Evolutionary conservation across 2,113 vertebrate species (phyloP).

Genomic region (Pyxicephalus adspersus): DNA sequence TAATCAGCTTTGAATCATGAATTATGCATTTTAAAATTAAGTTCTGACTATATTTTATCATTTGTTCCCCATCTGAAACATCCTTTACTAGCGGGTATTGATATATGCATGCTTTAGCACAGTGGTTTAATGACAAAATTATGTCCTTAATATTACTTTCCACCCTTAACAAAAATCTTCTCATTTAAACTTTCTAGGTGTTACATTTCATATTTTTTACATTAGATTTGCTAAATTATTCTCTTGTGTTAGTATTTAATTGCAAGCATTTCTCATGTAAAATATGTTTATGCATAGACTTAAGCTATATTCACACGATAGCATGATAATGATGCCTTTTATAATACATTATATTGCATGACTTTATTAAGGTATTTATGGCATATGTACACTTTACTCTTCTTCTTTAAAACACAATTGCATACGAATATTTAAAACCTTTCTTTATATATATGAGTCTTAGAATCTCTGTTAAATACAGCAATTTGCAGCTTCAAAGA

Average conservation of each 20-base stretch:
- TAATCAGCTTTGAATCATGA: conserved; percentile 52
- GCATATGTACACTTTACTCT: too few species aligned
- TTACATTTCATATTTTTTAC: conserved; percentile 42
- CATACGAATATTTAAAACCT: too few species aligned
- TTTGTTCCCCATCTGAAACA: conserved; percentile 35
- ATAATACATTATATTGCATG: too few species aligned
- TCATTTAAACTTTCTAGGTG: conserved; percentile 19
- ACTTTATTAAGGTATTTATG: too few species aligned
- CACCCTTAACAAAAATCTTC: conserved; percentile 11
- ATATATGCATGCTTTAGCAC: conserved; percentile 36
- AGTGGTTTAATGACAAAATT: conserved; percentile 41
- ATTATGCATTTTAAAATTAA: conserved; percentile 56
- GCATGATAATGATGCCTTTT: too few species aligned
- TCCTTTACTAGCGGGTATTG: conserved; percentile 12
- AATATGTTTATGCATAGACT: conserved; percentile 32
- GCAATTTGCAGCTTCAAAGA: too few species aligned
- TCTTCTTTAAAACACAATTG: too few species aligned
- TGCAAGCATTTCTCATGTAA: conserved; percentile 47
- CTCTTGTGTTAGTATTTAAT: conserved; percentile 48
- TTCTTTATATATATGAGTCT: too few species aligned
- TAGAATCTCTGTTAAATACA: too few species aligned
- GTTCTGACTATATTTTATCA: conserved; percentile 49
- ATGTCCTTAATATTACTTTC: conserved; percentile 39
- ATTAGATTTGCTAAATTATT: conserved; percentile 33
- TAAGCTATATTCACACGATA: background rate